These are phyloP conservation scores for Ferrisia virgata DNA, from an alignment of 2,888 invertebrate genomes.

Conservation along the genomic window DNA sequence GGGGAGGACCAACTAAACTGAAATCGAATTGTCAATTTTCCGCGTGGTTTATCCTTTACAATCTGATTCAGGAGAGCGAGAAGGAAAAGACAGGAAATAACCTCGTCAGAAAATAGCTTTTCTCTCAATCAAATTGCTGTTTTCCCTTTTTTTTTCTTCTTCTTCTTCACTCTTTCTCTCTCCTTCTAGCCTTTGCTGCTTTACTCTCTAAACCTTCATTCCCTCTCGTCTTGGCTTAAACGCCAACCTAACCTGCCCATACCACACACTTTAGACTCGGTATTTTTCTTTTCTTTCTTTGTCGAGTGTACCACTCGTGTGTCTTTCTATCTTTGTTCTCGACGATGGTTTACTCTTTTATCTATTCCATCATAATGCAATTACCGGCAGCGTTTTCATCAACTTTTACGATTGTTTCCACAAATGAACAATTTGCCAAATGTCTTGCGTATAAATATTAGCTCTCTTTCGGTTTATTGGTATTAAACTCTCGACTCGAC, in stretches of 20 bases:
- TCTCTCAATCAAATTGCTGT: slow-evolving; percentile 46
- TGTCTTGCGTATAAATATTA: slow-evolving; percentile 30
- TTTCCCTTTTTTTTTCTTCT: slow-evolving; percentile 19
- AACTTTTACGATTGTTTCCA: slow-evolving; percentile 31
- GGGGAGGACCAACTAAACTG: slow-evolving; percentile 41
- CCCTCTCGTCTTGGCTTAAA: background rate
- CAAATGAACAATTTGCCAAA: slow-evolving; percentile 33
- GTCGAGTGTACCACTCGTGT: background rate
- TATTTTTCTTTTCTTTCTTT: background rate
- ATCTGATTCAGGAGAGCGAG: slow-evolving; percentile 44
- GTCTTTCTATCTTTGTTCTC: background rate
- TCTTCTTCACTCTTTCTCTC: background rate
- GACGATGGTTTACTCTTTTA: slow-evolving; percentile 20
- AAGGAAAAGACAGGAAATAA: slow-evolving; percentile 43
- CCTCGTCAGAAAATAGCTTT: slow-evolving; percentile 44
- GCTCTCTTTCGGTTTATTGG: background rate
- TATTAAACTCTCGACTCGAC: slow-evolving; percentile 4
- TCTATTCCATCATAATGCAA: slow-evolving; percentile 33
- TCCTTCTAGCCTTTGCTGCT: too few species aligned
- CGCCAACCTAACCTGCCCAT: background rate
- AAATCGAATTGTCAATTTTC: slow-evolving; percentile 49
- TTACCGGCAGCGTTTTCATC: slow-evolving; percentile 32
- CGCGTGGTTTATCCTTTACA: slow-evolving; percentile 48
- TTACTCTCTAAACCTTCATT: background rate
- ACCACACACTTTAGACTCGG: background rate